Percentiles rank a stretch among this genome's conserved stretches.
These are phyloP conservation scores for Calameuta pallipes DNA, from an alignment of 2,888 invertebrate genomes.

Conservation along the genomic window DNA sequence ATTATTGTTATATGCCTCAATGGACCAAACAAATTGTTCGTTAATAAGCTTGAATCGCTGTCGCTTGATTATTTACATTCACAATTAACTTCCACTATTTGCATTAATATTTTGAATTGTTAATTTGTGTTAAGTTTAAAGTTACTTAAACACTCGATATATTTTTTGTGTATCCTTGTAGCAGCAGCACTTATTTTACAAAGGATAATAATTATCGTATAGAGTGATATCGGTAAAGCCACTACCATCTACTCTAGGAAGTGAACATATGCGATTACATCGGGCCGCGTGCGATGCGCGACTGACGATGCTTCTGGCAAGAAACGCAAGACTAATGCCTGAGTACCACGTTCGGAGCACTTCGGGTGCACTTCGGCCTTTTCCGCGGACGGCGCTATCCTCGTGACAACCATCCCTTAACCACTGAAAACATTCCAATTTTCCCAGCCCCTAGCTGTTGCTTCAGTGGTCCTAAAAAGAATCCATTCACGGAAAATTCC, in stretches of 20 bases:
- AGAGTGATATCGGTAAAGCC: too few species aligned
- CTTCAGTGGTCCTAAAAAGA: neutral
- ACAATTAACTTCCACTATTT: too few species aligned
- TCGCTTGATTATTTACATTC: too few species aligned
- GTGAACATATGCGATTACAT: conserved; percentile 22
- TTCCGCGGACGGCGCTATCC: too few species aligned
- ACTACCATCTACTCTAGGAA: neutral
- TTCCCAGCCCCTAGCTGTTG: neutral
- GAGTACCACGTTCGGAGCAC: conserved; percentile 19
- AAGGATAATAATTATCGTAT: too few species aligned
- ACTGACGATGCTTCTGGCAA: conserved; percentile 37
- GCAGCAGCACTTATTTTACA: too few species aligned
- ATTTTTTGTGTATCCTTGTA: too few species aligned
- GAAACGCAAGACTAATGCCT: conserved; percentile 29
- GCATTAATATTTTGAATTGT: neutral
- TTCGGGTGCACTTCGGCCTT: neutral
- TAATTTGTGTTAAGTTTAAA: neutral
- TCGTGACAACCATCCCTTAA: neutral
- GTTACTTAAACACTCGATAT: too few species aligned
- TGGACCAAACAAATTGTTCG: too few species aligned
- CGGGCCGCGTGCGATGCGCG: conserved; percentile 53
- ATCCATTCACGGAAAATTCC: too few species aligned
- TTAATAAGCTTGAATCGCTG: too few species aligned
- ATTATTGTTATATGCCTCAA: too few species aligned
- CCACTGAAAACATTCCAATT: neutral